phyloP scores from a whole-genome alignment of 1,140 invertebrate species.

The Prorops nasuta region DNA sequence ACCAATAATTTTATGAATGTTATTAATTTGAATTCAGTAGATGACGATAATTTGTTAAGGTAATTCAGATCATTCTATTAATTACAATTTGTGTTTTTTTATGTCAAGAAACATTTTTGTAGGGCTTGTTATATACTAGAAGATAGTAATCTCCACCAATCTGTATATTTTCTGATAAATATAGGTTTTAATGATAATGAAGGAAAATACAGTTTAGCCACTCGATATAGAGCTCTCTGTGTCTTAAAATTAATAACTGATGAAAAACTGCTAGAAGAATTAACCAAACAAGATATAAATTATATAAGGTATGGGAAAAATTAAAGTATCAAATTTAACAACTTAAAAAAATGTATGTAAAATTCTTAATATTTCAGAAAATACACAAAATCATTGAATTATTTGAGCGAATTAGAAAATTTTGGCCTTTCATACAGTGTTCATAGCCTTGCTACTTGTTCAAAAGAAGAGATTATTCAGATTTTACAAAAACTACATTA shows the following conservation, averaged over 20 bases:
- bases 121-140: conserved; percentile 52
- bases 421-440: conserved; percentile 46
- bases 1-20: conserved; percentile 18
- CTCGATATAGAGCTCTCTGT: conserved; percentile 43
- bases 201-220: conserved; percentile 30
- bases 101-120: conserved; percentile 10
- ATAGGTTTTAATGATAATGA: conserved; percentile 37
- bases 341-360: conserved; percentile 5
- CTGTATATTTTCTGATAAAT: conserved; percentile 37
- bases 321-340: not conserved
- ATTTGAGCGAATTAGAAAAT: conserved; percentile 49
- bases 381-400: conserved; percentile 42
- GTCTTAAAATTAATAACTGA: conserved; percentile 42
- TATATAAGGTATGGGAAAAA: conserved; percentile 25
- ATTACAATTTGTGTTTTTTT: not conserved
- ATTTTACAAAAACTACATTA: conserved; percentile 36
- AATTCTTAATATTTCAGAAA: conserved; percentile 31
- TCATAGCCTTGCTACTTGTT: conserved; percentile 35
- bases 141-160: conserved; percentile 22
- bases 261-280: conserved; percentile 31
- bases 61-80: conserved; percentile 11
- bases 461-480: conserved; percentile 42
- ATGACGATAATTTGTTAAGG: conserved; percentile 42
- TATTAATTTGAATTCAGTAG: conserved; percentile 6
- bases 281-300: conserved; percentile 35